phyloP scores from a whole-genome alignment of 2,797 vertebrate species.

The Hydrolagus colliei region DNA sequence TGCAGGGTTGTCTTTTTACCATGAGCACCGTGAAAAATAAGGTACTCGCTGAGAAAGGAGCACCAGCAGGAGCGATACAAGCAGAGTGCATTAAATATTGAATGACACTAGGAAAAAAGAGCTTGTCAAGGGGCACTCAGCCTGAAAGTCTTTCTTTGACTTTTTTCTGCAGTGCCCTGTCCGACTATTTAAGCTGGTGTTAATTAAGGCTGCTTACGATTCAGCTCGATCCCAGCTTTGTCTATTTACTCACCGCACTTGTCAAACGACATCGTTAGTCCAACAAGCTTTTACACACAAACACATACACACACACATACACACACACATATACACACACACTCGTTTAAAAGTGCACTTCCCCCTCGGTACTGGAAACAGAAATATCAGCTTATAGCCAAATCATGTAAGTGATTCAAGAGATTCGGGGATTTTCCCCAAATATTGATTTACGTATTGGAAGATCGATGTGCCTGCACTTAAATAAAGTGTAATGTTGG shows the following conservation, averaged over 20 bases:
- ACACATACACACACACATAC: not conserved
- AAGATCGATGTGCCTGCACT: slow-evolving; percentile 11
- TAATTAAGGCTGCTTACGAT: slow-evolving; percentile 65
- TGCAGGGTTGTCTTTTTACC: slow-evolving; percentile 57
- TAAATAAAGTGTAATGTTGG: not conserved
- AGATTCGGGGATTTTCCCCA: not conserved
- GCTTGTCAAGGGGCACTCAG: slow-evolving; percentile 57
- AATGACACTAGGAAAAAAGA: slow-evolving; percentile 57
- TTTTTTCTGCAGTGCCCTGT: slow-evolving; percentile 53
- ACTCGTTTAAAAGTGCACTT: slow-evolving; percentile 25
- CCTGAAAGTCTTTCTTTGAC: slow-evolving; percentile 62
- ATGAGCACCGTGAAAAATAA: slow-evolving; percentile 62
- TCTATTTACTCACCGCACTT: slow-evolving; percentile 43
- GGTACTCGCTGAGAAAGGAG: slow-evolving; percentile 58
- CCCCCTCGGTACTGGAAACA: not conserved
- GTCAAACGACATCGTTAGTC: slow-evolving; percentile 32
- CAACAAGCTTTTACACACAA: slow-evolving; percentile 21
- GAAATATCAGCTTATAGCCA: not conserved
- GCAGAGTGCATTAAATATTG: slow-evolving; percentile 61
- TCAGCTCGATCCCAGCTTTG: slow-evolving; percentile 50
- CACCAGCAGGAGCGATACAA: slow-evolving; percentile 57
- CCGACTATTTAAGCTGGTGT: slow-evolving; percentile 60
- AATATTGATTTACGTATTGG: slow-evolving; percentile 9
- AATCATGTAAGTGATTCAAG: not conserved
- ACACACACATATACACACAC: not conserved